phyloP scores from a whole-genome alignment of 2,797 vertebrate genomes.

The Pseudomugil tenellus region DNA sequence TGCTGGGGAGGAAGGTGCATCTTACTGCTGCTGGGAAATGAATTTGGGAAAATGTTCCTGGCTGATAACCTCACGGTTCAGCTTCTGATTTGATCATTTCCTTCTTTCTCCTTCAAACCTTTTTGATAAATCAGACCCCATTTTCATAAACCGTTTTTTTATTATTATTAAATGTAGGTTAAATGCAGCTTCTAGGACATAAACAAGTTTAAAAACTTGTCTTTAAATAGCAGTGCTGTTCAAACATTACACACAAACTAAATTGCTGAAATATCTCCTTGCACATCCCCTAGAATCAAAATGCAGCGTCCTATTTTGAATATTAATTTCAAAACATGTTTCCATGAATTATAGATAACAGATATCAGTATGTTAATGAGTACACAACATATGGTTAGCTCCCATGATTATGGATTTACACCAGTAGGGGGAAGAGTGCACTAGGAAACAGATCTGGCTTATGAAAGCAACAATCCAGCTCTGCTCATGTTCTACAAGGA shows the following conservation, averaged over 20 bases:
- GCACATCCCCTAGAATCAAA: conserved; percentile 36
- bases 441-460: conserved; percentile 75
- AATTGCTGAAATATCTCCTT: conserved; percentile 29
- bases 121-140: neutral
- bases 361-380: conserved; percentile 73
- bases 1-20: neutral
- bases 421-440: conserved; percentile 86
- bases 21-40: neutral
- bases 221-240: conserved; percentile 30
- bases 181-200: conserved; percentile 5
- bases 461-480: conserved; percentile 52
- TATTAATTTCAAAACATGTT: conserved; percentile 79
- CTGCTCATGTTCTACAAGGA: conserved; percentile 36
- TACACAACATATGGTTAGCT: conserved; percentile 67
- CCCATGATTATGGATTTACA: conserved; percentile 72
- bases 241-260: conserved; percentile 16
- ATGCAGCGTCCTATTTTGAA: conserved; percentile 65
- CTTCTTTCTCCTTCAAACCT: neutral
- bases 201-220: conserved; percentile 22
- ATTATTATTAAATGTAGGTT: neutral
- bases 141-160: neutral
- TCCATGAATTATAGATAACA: conserved; percentile 79
- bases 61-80: neutral
- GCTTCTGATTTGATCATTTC: neutral
- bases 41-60: neutral